These are phyloP conservation scores for Cynocephalus volans DNA, from an alignment of 2,113 vertebrate genomes.

Conservation along the genomic window DNA sequence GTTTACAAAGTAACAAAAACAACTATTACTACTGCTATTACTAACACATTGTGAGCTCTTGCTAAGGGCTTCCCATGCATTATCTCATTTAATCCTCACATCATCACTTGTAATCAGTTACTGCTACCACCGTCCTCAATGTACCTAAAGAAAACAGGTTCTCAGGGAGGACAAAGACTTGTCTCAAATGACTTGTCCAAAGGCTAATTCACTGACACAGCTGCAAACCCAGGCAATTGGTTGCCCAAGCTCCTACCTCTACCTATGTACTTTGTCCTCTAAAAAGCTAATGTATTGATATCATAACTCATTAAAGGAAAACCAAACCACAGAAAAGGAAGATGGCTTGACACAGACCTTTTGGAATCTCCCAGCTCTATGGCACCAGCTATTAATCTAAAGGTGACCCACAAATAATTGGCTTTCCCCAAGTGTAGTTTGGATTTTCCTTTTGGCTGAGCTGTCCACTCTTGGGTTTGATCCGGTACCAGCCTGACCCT, in stretches of 20 bases:
- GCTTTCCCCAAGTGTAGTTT: not conserved
- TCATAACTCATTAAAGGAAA: not conserved
- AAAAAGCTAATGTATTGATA: not conserved
- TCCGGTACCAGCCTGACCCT: not conserved
- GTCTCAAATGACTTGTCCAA: not conserved
- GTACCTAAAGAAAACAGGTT: not conserved
- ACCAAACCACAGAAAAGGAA: not conserved
- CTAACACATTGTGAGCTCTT: not conserved
- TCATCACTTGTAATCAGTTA: not conserved
- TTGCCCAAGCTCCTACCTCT: not conserved
- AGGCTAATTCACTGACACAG: not conserved
- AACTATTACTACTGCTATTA: not conserved
- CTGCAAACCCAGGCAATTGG: not conserved
- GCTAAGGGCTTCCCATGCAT: not conserved
- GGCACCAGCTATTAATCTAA: slow-evolving; percentile 25
- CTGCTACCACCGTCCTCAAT: not conserved
- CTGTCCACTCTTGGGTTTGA: not conserved
- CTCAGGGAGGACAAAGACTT: not conserved
- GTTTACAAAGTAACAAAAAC: not conserved
- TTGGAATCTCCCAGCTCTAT: not conserved
- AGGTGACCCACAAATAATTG: not conserved
- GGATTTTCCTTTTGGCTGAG: not conserved
- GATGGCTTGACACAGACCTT: not conserved
- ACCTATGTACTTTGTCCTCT: not conserved
- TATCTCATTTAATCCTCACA: not conserved